Base-by-base conservation (phyloP, 2,113 vertebrate species). In the Conger conger region DNA sequence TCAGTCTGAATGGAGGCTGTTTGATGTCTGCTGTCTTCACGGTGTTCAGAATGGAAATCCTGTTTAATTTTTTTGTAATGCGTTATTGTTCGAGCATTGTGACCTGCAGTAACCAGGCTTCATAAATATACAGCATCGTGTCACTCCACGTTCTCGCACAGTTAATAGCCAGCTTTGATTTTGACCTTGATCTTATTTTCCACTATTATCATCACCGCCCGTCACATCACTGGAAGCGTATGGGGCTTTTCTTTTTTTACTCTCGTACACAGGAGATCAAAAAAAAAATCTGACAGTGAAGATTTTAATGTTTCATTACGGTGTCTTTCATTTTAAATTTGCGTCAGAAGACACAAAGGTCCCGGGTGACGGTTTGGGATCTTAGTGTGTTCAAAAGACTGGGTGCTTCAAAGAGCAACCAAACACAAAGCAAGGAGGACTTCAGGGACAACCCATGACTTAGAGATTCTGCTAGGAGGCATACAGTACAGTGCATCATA, bases 41-140 rank as follows among this genome's bases (percentile, higher is more conserved):
- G 35, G 38, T 36, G n/a, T 40, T 15, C 38, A 27, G 40, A 76
- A 35, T 73, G 57, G 38, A 79, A 11, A 23, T 85, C 50, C 63
- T 11, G 33, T 35, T 80, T 68, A 37, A 37, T 42, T 33, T 80
- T n/a, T 80, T 30, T 68, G 6, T 37, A 35, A 16, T 5, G 35
- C 35, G 36, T n/a, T 50, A 42, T 17, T 45, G 54, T 85, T 80
- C 54, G 77, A 84, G 50, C 57, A 60, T 45, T 50, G 84, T 45
- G 20, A 79, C 84, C 79, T 80, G 37, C 53, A 42, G 80, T 80
- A 81, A 80, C 80, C 45, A 76, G 80, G 54, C 30, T 85, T 73
- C 60, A 30, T 20, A 13, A 23, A 73, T 77, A 60, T 54, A 38
- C n/a, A 54, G 23, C 35, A 42, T 6, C 16, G 27, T 40, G n/a